Evolutionary conservation across 2,888 invertebrate species (phyloP), one percentile per base, ranked within the genome.

Genomic region (Napeogenes inachia): DNA sequence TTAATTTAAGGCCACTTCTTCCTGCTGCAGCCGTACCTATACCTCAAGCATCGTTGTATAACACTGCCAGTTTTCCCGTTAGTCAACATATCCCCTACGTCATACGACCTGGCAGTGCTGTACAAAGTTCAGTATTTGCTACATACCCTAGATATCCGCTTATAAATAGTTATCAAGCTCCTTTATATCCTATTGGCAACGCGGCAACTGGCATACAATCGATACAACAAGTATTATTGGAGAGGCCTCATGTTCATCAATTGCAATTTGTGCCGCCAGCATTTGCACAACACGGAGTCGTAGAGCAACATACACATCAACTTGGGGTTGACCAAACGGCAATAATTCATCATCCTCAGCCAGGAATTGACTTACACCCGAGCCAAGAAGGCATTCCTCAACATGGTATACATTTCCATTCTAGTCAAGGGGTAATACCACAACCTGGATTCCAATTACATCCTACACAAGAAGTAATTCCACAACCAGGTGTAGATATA

Each of bases 111-210:
- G 91, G 91, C 13, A 84, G 86, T 64, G 84, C 90, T 13, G 76
- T 87, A 1, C 91, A 91, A 65, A 82, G 88, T 4, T 90, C 90
- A 3, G 74, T 79, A 55, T 91, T 90, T 55, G 90, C 90, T 0
- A 86, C 85, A 2, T 91, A 85, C 61, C 91, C 91, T 4, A 79
- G 86, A 66, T 89, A 85, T 71, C 91, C 90, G 0, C 73, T 87
- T 5, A 63, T 83, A 0, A 85, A 85, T 62, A 69, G 71, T 50
- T 87, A 82, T 56, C 86, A 82, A 60, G 74, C 74, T 6, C 80
- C 83, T 0, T 64, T 78, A 2, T 63, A 79, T 30, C 83, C 84
- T 6, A 6, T 73, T 2, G 60, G 70, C 0, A 69, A 71, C 1
- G 58, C 70, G 10, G 67, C 71, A 0, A 70, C 72, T 0, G 63